Conservation (phyloP, 2,797 vertebrate species). For the Mustela erminea region DNA sequence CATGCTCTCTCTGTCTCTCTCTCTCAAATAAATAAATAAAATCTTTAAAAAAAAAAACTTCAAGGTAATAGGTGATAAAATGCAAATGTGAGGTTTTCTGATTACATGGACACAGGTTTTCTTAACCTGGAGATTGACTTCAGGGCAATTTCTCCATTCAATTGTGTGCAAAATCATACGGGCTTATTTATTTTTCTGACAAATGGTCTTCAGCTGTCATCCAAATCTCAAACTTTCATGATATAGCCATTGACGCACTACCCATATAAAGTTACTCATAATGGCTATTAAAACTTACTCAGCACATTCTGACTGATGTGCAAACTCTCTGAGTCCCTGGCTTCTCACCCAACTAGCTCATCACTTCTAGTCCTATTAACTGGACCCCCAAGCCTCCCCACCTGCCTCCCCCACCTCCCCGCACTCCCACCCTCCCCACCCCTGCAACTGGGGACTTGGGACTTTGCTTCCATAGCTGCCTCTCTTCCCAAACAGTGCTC, state of each 20-base stretch:
- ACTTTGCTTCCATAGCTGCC: neutral
- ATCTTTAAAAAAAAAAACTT: neutral
- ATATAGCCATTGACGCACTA: neutral
- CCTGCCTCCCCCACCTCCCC: too few relatives aligned
- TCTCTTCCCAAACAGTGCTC: neutral
- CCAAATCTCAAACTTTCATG: neutral
- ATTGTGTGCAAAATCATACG: neutral
- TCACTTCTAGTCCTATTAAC: neutral
- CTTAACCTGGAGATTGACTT: neutral
- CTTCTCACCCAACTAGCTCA: neutral
- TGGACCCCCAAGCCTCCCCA: neutral
- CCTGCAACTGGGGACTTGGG: too few relatives aligned
- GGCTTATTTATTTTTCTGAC: slow-evolving; percentile 38
- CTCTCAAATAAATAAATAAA: too few relatives aligned
- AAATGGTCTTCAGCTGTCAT: neutral
- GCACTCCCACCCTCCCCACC: too few relatives aligned
- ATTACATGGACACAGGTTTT: neutral
- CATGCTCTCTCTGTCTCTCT: too few relatives aligned
- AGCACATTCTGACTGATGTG: neutral
- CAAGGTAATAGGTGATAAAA: neutral
- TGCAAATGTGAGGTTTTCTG: neutral
- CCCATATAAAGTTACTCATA: neutral
- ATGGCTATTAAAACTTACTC: neutral
- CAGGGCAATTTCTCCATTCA: neutral
- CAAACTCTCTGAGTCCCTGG: neutral